Percentiles rank a stretch among this genome's conserved stretches.
phyloP scores from a whole-genome alignment of 2,113 vertebrate species.

The Etia nguti region DNA sequence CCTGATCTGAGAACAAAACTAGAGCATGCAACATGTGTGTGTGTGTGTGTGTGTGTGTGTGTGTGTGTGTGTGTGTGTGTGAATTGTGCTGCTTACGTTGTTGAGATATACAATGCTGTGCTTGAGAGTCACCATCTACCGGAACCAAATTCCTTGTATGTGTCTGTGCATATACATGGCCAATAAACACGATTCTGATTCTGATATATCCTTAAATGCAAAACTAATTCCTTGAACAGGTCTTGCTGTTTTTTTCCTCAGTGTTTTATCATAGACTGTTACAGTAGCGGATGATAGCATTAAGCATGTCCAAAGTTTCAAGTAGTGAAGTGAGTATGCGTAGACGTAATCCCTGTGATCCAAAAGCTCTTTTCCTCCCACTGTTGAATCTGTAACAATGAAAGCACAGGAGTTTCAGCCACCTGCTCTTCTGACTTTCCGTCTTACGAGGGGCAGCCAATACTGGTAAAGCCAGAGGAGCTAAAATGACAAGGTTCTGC shows the following conservation, averaged over 20 bases:
- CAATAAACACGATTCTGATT: too few relatives aligned
- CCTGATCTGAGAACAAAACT: too few relatives aligned
- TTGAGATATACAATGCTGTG: too few relatives aligned
- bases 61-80: too few relatives aligned
- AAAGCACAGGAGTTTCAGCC: neutral
- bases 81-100: too few relatives aligned
- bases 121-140: too few relatives aligned
- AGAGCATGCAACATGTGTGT: too few relatives aligned
- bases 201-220: neutral
- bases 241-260: neutral
- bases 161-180: too few relatives aligned
- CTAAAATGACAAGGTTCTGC: neutral
- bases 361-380: neutral
- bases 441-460: neutral
- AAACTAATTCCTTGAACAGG: neutral
- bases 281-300: neutral
- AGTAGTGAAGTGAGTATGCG: neutral
- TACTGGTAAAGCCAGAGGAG: neutral
- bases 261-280: neutral
- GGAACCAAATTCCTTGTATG: too few relatives aligned
- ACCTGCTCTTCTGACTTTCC: neutral
- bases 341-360: neutral
- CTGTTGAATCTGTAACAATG: neutral
- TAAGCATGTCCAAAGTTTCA: neutral
- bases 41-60: too few relatives aligned